phyloP scores from a whole-genome alignment of 2,888 invertebrate species.

The Scaptomyza polygonia region DNA sequence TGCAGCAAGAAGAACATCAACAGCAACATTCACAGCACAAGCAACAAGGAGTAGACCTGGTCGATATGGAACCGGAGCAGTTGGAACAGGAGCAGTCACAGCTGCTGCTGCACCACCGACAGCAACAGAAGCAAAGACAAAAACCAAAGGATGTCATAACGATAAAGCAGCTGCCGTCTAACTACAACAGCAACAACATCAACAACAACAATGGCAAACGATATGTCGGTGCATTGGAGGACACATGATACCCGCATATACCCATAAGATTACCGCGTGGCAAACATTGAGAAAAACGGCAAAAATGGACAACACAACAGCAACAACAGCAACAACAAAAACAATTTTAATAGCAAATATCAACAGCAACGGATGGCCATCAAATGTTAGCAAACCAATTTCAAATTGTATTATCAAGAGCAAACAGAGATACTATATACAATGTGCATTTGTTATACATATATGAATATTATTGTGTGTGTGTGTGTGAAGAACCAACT shows the following conservation, averaged over 20 bases:
- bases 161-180: slow-evolving; percentile 74
- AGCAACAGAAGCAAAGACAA: slow-evolving; percentile 49
- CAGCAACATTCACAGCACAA: slow-evolving; percentile 42
- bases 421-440: neutral
- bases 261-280: slow-evolving; percentile 70
- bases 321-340: neutral
- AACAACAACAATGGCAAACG: slow-evolving; percentile 45
- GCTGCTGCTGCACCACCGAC: slow-evolving; percentile 36
- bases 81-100: slow-evolving; percentile 35
- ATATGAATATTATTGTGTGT: slow-evolving; percentile 5
- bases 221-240: slow-evolving; percentile 56
- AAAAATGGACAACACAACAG: neutral
- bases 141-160: slow-evolving; percentile 80
- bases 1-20: slow-evolving; percentile 21
- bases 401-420: slow-evolving; percentile 45
- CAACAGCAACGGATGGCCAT: slow-evolving; percentile 20
- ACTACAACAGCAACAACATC: slow-evolving; percentile 41
- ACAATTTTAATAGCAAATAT: slow-evolving; percentile 1
- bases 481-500: slow-evolving; percentile 1
- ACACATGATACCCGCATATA: slow-evolving; percentile 76
- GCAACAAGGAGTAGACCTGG: slow-evolving; percentile 20
- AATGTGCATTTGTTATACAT: slow-evolving; percentile 20
- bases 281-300: slow-evolving; percentile 56
- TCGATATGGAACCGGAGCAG: slow-evolving; percentile 20
- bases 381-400: slow-evolving; percentile 41